phyloP scores from a whole-genome alignment of 2,797 vertebrate genomes.

The Hemibagrus guttatus region DNA sequence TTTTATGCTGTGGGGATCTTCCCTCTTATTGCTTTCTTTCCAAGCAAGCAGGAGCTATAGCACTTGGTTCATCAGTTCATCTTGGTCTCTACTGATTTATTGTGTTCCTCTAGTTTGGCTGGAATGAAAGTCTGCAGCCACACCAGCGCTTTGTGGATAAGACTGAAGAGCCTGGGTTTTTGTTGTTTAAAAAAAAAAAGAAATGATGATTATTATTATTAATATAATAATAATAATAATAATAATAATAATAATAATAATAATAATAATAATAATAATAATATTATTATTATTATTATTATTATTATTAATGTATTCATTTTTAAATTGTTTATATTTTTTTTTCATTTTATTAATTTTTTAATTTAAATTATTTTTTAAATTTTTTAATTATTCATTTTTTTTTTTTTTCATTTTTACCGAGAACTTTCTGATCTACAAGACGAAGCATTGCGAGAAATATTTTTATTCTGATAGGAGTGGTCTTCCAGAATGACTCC shows the following conservation, averaged over 20 bases:
- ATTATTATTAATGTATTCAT: too few relatives aligned
- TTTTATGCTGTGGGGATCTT: neutral
- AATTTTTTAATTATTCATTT: too few relatives aligned
- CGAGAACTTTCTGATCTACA: neutral
- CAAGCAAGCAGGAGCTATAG: neutral
- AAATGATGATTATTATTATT: too few relatives aligned
- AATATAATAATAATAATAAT: too few relatives aligned
- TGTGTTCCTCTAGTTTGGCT: neutral
- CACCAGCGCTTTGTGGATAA: neutral
- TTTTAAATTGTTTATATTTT: too few relatives aligned
- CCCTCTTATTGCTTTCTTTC: neutral
- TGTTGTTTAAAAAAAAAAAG: too few relatives aligned
- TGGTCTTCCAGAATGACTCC: neutral
- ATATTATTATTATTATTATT: too few relatives aligned
- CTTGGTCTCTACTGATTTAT: neutral
- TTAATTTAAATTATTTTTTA: too few relatives aligned
- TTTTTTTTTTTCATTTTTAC: too few relatives aligned
- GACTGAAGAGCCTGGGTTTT: neutral
- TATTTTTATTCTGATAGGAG: neutral
- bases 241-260: too few relatives aligned
- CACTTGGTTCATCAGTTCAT: neutral
- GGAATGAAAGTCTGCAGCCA: neutral
- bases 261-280: too few relatives aligned
- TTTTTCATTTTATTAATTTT: too few relatives aligned
- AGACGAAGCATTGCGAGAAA: neutral